Evolutionary conservation across 2,797 vertebrate genomes (phyloP), one percentile per base, ranked within the genome.

Genomic region (Leuciscus waleckii): DNA sequence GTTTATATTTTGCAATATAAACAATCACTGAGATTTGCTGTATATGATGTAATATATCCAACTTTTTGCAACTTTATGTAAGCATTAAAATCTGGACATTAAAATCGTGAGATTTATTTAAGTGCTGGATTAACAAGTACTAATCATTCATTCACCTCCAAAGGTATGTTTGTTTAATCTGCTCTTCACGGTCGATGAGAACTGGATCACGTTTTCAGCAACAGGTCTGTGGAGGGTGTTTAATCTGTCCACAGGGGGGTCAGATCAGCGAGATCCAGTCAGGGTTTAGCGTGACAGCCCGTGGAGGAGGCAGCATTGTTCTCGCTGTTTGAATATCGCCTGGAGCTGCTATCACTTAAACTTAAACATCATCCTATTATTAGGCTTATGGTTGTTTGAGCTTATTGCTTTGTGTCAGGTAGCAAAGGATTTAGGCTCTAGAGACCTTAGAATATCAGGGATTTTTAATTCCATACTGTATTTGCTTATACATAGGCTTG

Each of bases 301-400:
- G 94, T 94, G 95, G 95, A 95, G 95, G 94, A 95, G 95, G 94
- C 90, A 91, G 93, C 89, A 95, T 94, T 95, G 95, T 95, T 94
- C 91, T 91, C 89, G 92, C 93, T 94, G 93, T 95, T 94, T 94
- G 92, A 89, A 93, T 94, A 92, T 93, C 93, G 95, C 95, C 94
- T 94, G 93, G 91, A 94, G 95, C 95, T 94, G 88, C 93, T 94
- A 94, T 95, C 94, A 73, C 92, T 92, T 88, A 94, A 93, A 95
- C 94, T 93, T 94, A 93, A 94, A 93, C 94, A 95, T 96, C 95
- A 96, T 96, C 95, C 95, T 95, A 95, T 96, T 96, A 96, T 96
- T 96, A 96, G 94, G 95, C 94, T 96, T 95, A 96, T 78, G 86
- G 93, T 95, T 95, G 94, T 95, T 94, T 95, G 93, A 92, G 95